Conservation (phyloP, 1,140 invertebrate genomes). For the Gryon sp. region DNA sequence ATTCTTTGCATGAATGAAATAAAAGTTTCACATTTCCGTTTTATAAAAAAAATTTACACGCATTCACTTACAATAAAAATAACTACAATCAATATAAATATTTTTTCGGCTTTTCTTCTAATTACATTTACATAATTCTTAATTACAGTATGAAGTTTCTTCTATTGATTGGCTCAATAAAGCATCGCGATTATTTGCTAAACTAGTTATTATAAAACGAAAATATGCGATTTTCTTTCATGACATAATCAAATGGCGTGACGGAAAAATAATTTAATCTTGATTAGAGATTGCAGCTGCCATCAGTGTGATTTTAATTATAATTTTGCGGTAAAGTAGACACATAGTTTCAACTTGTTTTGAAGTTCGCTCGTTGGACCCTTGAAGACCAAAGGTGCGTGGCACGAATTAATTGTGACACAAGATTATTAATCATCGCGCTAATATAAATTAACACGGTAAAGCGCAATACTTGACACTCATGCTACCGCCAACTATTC, state of each 20-base stretch:
- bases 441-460: constrained; percentile 58
- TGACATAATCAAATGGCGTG: constrained; percentile 31
- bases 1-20: no score
- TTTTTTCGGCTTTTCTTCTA: no score
- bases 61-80: no score
- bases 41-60: no score
- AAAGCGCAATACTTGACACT: constrained; percentile 48
- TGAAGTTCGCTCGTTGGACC: constrained; percentile 7
- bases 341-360: constrained; percentile 40
- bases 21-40: no score
- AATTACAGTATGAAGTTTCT: no score
- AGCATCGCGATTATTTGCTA: neutral
- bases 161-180: no score
- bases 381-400: constrained; percentile 29
- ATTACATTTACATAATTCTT: no score
- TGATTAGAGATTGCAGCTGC: constrained; percentile 32
- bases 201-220: constrained; percentile 11
- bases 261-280: constrained; percentile 37
- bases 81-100: no score
- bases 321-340: constrained; percentile 35
- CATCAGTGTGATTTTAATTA: constrained; percentile 55
- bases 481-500: constrained; percentile 40
- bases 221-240: constrained; percentile 3
- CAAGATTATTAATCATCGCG: constrained; percentile 56
- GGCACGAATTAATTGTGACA: constrained; percentile 53